Percentiles rank a stretch among this genome's conserved stretches.
phyloP scores from a whole-genome alignment of 2,888 invertebrate species.

The Buathra laborator region DNA sequence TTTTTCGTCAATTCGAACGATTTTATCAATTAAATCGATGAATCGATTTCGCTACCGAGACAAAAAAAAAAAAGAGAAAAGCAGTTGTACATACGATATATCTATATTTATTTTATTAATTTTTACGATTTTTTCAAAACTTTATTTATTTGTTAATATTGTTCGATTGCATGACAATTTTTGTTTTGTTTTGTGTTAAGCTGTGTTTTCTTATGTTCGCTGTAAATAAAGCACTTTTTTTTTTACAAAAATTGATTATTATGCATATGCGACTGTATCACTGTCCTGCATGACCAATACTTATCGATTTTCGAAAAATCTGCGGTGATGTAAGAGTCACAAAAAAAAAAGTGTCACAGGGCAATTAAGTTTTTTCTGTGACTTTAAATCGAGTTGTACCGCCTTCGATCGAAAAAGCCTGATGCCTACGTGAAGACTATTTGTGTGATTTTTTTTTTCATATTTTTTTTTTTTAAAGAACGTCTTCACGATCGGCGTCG shows the following conservation, averaged over 20 bases:
- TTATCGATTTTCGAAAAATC: slow-evolving; percentile 27
- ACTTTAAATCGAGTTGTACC: background rate
- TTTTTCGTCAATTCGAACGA: background rate
- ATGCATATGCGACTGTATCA: slow-evolving; percentile 63
- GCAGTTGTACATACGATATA: slow-evolving; percentile 76
- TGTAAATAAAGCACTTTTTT: slow-evolving; percentile 69
- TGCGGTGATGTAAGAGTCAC: background rate
- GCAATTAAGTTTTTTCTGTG: background rate
- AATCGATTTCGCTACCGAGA: background rate
- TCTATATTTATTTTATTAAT: slow-evolving; percentile 86
- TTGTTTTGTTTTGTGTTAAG: slow-evolving; percentile 64
- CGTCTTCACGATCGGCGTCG: slow-evolving; percentile 21
- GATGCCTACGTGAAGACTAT: slow-evolving; percentile 12
- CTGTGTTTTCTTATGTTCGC: slow-evolving; percentile 60
- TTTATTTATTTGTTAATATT: slow-evolving; percentile 68
- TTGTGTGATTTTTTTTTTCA: slow-evolving; percentile 40
- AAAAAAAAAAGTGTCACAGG: background rate
- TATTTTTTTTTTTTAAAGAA: slow-evolving; percentile 28
- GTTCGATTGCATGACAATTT: slow-evolving; percentile 67
- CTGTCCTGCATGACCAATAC: slow-evolving; percentile 70
- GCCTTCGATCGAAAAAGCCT: background rate
- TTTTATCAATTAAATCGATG: background rate
- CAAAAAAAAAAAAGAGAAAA: slow-evolving; percentile 22
- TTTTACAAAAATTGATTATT: slow-evolving; percentile 42
- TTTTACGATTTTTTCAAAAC: slow-evolving; percentile 81